phyloP scores from a whole-genome alignment of 2,113 vertebrate species.

The Chaetura pelagica region DNA sequence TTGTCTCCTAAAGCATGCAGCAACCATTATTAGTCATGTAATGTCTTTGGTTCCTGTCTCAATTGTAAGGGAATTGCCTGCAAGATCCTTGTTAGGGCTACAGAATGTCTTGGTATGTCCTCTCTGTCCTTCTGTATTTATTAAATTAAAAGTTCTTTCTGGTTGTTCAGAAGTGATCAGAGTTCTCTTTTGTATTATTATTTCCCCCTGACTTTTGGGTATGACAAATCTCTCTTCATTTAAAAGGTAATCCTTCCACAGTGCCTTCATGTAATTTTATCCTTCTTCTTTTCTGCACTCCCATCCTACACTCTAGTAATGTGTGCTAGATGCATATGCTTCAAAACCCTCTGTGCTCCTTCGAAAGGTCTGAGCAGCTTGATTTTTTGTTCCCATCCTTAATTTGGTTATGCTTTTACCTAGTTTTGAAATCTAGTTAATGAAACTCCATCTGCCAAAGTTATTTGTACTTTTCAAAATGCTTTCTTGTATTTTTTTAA shows the following conservation, averaged over 20 bases:
- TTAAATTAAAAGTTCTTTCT: conserved; percentile 32
- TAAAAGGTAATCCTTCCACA: conserved; percentile 24
- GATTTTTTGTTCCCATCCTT: neutral
- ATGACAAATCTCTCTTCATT: conserved; percentile 7
- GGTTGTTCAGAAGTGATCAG: neutral
- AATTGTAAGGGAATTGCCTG: neutral
- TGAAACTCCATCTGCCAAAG: neutral
- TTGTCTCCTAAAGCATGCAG: neutral
- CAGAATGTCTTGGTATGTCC: neutral
- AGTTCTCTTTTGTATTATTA: neutral
- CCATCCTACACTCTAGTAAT: neutral
- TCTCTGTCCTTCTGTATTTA: conserved; percentile 13
- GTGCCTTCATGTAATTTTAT: neutral
- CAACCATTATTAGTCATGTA: conserved; percentile 9
- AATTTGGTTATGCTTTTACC: neutral
- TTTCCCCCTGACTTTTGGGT: conserved; percentile 31
- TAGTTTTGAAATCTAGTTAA: conserved; percentile 30
- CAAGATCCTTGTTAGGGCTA: neutral
- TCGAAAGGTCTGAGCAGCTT: neutral
- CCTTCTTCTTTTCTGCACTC: conserved; percentile 4
- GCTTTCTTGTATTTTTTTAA: conserved; percentile 2
- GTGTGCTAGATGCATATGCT: neutral
- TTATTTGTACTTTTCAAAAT: neutral
- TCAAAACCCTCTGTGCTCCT: conserved; percentile 1
- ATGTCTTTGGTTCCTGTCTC: neutral